Conservation (phyloP, 2,113 vertebrate genomes). For the Ophthalmolycus amberensis region DNA sequence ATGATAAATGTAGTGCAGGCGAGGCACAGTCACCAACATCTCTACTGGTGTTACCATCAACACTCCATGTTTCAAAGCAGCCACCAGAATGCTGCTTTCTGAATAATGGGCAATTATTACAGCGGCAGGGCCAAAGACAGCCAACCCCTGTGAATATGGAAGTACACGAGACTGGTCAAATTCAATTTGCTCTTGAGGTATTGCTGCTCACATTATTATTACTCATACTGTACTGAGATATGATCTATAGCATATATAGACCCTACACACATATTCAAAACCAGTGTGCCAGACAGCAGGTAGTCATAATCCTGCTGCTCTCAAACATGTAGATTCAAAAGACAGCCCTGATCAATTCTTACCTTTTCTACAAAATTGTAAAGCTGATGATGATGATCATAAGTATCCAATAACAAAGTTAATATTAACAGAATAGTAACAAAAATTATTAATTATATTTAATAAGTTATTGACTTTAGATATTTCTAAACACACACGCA, state of each 20-base stretch:
- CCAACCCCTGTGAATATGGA: neutral
- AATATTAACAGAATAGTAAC: neutral
- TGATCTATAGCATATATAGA: neutral
- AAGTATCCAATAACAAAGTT: neutral
- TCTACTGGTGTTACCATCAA: neutral
- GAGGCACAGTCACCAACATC: neutral
- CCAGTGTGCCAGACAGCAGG: neutral
- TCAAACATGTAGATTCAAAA: neutral
- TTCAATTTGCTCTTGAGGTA: neutral
- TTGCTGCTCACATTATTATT: neutral
- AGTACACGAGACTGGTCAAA: neutral
- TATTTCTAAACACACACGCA: no score
- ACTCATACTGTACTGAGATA: neutral
- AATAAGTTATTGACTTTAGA: no score
- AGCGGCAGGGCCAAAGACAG: slow-evolving; percentile 1
- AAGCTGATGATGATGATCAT: neutral
- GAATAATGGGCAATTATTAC: neutral
- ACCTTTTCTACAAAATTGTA: neutral
- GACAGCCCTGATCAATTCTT: neutral
- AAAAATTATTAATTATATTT: neutral
- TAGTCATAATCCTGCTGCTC: neutral
- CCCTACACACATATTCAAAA: neutral
- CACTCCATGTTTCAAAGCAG: neutral
- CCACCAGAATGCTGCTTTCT: neutral
- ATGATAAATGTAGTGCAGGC: neutral